These are phyloP conservation scores for Crocodylus rhombifer DNA, from an alignment of 2,797 vertebrate species.

Conservation along the genomic window DNA sequence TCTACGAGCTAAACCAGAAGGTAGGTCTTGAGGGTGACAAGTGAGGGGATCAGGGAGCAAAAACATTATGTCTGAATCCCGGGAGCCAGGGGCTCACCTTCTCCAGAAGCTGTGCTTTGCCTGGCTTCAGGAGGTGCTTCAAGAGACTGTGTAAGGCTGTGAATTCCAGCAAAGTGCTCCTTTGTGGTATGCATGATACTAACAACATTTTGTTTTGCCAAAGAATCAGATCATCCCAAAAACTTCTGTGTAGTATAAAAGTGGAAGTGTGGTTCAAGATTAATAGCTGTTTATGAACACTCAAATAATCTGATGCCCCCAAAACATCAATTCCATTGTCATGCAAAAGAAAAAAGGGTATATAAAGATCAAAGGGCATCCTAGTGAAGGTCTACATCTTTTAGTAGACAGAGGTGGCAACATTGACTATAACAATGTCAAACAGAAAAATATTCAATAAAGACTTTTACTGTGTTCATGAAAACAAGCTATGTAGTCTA, in stretches of 20 bases:
- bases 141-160: too few relatives aligned
- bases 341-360: not conserved
- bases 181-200: too few relatives aligned
- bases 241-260: not conserved
- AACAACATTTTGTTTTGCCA: too few relatives aligned
- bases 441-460: not conserved
- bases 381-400: not conserved
- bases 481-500: not conserved
- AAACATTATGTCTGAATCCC: too few relatives aligned
- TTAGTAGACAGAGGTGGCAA: not conserved
- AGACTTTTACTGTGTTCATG: not conserved
- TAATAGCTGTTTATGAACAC: not conserved
- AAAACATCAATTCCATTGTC: not conserved
- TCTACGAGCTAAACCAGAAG: too few relatives aligned
- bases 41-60: too few relatives aligned
- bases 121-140: too few relatives aligned
- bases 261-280: not conserved
- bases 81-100: too few relatives aligned
- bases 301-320: not conserved
- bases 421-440: not conserved
- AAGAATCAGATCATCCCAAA: too few relatives aligned
- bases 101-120: too few relatives aligned
- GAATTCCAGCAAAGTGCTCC: too few relatives aligned
- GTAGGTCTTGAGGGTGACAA: too few relatives aligned
- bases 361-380: not conserved